Conservation (phyloP, 1,140 invertebrate species). For the Nasonia longicornis region DNA sequence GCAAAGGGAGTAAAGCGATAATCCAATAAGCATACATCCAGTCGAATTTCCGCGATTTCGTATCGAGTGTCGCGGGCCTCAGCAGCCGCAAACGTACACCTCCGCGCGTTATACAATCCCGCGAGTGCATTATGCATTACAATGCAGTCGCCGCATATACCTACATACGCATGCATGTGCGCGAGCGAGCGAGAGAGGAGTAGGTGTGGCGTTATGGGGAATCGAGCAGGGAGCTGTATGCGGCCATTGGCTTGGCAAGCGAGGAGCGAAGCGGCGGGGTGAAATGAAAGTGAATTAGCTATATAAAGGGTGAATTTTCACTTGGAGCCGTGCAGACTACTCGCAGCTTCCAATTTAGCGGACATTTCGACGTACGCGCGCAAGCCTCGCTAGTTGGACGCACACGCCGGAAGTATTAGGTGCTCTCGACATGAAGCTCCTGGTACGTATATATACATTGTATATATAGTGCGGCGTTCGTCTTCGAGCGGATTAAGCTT, state of each 20-base stretch:
- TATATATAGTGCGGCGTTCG: not conserved
- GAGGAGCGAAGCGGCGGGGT: conserved; percentile 57
- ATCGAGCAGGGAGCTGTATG: conserved; percentile 31
- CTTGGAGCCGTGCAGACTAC: conserved; percentile 55
- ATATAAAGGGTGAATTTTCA: conserved; percentile 69
- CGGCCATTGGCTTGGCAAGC: conserved; percentile 59
- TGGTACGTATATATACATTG: conserved; percentile 59
- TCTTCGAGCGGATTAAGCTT: not conserved
- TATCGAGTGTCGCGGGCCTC: conserved; percentile 22
- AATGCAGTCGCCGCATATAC: conserved; percentile 40
- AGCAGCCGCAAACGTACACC: not conserved
- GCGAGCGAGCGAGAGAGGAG: conserved; percentile 34
- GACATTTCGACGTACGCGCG: conserved; percentile 41
- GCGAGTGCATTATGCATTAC: conserved; percentile 59
- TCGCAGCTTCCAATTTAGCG: conserved; percentile 56
- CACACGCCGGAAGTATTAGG: conserved; percentile 54
- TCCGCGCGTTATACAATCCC: conserved; percentile 60
- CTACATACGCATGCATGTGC: not conserved
- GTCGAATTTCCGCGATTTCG: conserved; percentile 42
- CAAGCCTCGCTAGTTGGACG: not conserved
- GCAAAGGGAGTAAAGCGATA: not conserved
- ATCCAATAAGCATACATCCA: not conserved
- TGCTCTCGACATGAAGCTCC: conserved; percentile 61
- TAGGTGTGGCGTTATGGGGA: conserved; percentile 65
- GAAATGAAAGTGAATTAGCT: conserved; percentile 70